phyloP scores from a whole-genome alignment of 2,797 vertebrate genomes.

The Epinephelus awoara region DNA sequence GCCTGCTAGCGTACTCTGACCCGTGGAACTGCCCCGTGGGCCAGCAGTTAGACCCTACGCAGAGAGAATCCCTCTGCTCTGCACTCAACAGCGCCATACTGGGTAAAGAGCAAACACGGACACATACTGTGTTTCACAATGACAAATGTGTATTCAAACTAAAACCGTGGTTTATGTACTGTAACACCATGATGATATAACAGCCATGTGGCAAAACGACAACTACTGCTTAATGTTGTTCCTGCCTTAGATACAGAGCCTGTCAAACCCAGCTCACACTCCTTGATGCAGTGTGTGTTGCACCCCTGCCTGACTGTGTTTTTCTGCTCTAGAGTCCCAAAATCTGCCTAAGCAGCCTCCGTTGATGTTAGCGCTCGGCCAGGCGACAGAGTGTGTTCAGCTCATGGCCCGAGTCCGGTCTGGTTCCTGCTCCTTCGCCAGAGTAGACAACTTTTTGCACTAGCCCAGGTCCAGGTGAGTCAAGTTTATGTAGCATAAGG shows the following conservation, averaged over 20 bases:
- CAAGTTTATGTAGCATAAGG: not conserved
- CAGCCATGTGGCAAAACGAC: not conserved
- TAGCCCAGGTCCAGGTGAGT: constrained; percentile 88
- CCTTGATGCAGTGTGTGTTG: not conserved
- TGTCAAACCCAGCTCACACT: not conserved
- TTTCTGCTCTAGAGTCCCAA: constrained; percentile 91
- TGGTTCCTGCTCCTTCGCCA: constrained; percentile 98
- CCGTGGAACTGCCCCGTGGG: constrained; percentile 98
- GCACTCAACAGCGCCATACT: constrained; percentile 99
- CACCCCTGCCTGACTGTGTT: not conserved
- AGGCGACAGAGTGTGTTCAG: constrained; percentile 97
- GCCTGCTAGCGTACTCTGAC: constrained; percentile 97
- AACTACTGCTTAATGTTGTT: not conserved
- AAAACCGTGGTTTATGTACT: not conserved
- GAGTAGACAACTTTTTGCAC: constrained; percentile 99
- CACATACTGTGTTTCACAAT: not conserved
- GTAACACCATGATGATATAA: not conserved
- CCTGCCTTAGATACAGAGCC: not conserved
- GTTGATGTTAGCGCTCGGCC: constrained; percentile 96
- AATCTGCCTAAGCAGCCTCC: constrained; percentile 99
- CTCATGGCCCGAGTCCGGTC: constrained; percentile 96
- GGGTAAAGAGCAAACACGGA: constrained; percentile 84
- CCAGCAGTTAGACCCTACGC: constrained; percentile 95
- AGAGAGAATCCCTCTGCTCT: constrained; percentile 97
- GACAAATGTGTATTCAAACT: not conserved